Conservation (phyloP, 2,113 vertebrate species). For the Heteronetta atricapilla region DNA sequence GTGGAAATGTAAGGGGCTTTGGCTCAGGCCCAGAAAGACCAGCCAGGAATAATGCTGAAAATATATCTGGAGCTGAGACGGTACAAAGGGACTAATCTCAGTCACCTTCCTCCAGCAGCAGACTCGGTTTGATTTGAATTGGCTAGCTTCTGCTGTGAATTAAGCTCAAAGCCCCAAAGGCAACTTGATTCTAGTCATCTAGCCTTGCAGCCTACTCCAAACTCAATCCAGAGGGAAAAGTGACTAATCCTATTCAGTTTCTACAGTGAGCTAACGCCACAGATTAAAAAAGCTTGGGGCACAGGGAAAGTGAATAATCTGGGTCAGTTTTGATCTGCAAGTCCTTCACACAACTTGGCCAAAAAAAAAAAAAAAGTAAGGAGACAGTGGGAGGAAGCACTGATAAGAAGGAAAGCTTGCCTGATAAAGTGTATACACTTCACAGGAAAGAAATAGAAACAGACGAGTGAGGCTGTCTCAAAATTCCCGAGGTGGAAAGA, state of each 20-base stretch:
- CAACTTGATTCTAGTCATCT: slow-evolving; percentile 6
- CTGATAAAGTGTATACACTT: neutral
- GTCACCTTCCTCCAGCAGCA: slow-evolving; percentile 19
- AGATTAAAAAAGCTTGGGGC: slow-evolving; percentile 25
- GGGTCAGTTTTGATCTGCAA: slow-evolving; percentile 3
- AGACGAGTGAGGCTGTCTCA: neutral
- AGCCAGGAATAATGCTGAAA: slow-evolving; percentile 27
- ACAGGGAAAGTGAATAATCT: slow-evolving; percentile 24
- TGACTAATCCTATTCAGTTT: slow-evolving; percentile 46
- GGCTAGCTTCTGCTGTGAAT: slow-evolving; percentile 43
- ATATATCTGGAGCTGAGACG: neutral
- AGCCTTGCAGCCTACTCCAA: slow-evolving; percentile 52
- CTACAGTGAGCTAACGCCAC: slow-evolving; percentile 2
- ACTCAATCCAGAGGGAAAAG: slow-evolving; percentile 36
- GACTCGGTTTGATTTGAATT: slow-evolving; percentile 4
- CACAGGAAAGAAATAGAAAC: neutral
- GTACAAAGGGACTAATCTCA: slow-evolving; percentile 34
- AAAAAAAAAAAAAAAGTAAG: neutral
- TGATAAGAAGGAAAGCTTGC: neutral
- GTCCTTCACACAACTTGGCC: neutral
- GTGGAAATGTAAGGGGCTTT: slow-evolving; percentile 3
- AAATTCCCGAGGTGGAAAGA: neutral
- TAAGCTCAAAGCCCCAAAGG: slow-evolving; percentile 50
- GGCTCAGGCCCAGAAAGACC: neutral
- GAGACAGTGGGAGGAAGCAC: neutral